A percentile compares a stretch with the other conserved stretches of the same genome.
Conservation (phyloP, 2,888 invertebrate species). For the Nymphalis urticae region DNA sequence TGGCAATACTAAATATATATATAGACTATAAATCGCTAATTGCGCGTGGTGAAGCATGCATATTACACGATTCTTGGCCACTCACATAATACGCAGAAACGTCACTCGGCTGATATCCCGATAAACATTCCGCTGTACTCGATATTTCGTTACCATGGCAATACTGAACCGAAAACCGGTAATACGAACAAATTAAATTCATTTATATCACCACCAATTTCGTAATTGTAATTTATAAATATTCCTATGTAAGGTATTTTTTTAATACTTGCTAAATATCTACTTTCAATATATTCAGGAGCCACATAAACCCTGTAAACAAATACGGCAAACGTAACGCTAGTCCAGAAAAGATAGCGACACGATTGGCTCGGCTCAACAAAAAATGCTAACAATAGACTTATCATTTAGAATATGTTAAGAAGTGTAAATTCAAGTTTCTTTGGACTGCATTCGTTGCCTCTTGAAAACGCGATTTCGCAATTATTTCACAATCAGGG, state of each 20-base stretch:
- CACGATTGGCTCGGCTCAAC: no score
- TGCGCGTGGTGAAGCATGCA: slow-evolving; percentile 5
- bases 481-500: no score
- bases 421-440: no score
- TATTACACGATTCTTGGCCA: slow-evolving; percentile 17
- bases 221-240: background rate
- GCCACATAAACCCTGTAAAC: no score
- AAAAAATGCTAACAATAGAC: no score
- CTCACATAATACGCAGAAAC: slow-evolving; percentile 13
- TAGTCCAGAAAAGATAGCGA: no score
- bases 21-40: slow-evolving; percentile 5
- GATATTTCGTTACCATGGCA: background rate
- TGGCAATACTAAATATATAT: slow-evolving; percentile 1
- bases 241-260: background rate
- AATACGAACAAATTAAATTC: background rate
- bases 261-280: background rate
- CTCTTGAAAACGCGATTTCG: no score
- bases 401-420: no score
- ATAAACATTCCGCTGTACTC: slow-evolving; percentile 6
- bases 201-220: background rate
- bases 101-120: background rate
- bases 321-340: no score
- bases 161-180: background rate
- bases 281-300: no score
- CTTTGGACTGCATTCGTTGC: no score